A percentile compares a stretch with the other conserved stretches of the same genome.
Evolutionary conservation across 37 sponge, comb jelly and placozoan genomes (phyloP).

Genomic region (Amphimedon queenslandica): DNA sequence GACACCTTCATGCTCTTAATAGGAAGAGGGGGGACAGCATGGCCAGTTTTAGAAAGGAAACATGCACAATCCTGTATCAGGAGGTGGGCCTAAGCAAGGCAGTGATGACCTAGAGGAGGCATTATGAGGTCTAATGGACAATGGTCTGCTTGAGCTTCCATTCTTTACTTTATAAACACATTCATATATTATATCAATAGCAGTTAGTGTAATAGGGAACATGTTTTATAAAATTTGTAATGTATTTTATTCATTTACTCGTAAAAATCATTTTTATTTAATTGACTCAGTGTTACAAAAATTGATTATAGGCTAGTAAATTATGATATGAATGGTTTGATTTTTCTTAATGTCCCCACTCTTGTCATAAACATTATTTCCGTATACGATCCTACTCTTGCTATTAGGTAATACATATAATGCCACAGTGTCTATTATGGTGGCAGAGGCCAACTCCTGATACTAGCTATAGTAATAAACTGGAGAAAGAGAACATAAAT

Average conservation of each 20-base stretch:
- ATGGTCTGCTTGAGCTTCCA: neutral
- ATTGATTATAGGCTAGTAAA: no score
- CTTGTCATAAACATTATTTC: conserved; percentile 48
- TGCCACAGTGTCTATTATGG: conserved; percentile 66
- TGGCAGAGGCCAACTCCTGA: conserved; percentile 72
- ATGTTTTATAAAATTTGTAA: no score
- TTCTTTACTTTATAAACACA: neutral
- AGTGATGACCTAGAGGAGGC: conserved; percentile 32
- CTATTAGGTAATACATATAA: conserved; percentile 72
- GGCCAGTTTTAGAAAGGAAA: conserved; percentile 59
- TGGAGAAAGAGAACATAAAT: conserved; percentile 53
- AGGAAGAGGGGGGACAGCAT: conserved; percentile 74
- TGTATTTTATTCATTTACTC: no score
- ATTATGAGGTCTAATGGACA: neutral
- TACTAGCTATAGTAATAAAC: conserved; percentile 63
- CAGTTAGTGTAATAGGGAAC: neutral
- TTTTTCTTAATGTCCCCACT: neutral
- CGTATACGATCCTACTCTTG: conserved; percentile 24
- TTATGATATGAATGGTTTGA: no score
- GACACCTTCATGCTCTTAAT: conserved; percentile 85
- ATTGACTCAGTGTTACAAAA: no score
- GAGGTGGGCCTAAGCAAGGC: neutral
- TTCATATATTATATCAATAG: neutral
- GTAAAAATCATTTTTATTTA: no score
- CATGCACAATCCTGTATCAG: neutral